Percentiles rank a stretch among this genome's conserved stretches.
Evolutionary conservation across 2,113 vertebrate species (phyloP).

Genomic region (Mesoclemmys tuberculata): DNA sequence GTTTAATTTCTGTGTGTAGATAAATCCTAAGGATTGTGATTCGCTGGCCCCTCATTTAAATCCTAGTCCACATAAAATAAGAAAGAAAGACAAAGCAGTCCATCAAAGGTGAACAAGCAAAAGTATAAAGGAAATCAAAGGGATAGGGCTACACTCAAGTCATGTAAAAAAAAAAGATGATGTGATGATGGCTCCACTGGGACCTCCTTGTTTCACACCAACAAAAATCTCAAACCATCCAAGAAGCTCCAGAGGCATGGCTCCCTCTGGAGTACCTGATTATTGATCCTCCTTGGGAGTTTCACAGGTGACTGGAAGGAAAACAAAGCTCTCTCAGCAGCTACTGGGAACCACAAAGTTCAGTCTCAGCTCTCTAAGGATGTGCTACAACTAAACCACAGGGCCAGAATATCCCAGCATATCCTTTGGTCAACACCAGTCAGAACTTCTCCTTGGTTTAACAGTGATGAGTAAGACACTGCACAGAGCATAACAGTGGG

Average conservation of each 20-base stretch:
- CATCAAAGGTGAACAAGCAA: background rate
- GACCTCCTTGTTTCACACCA: accelerated
- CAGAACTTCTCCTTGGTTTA: background rate
- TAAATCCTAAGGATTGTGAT: conserved; percentile 29
- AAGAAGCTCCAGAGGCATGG: background rate
- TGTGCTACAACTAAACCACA: background rate
- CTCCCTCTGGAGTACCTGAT: background rate
- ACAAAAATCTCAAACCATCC: background rate
- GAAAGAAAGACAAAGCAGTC: background rate
- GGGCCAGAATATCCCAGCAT: background rate
- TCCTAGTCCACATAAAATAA: conserved; percentile 26
- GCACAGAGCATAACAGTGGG: background rate
- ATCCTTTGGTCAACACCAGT: background rate
- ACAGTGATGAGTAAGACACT: background rate
- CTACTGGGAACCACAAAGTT: background rate
- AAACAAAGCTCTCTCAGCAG: background rate
- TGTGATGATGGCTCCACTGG: background rate
- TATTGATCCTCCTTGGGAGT: background rate
- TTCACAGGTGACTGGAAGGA: background rate
- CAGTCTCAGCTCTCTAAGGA: background rate
- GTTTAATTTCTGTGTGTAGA: conserved; percentile 47
- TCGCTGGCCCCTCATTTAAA: conserved; percentile 28
- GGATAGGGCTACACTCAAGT: accelerated
- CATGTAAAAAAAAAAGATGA: background rate
- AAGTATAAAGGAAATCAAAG: background rate